Base-by-base conservation (phyloP, 2,888 invertebrate species). In the Nebria salina region DNA sequence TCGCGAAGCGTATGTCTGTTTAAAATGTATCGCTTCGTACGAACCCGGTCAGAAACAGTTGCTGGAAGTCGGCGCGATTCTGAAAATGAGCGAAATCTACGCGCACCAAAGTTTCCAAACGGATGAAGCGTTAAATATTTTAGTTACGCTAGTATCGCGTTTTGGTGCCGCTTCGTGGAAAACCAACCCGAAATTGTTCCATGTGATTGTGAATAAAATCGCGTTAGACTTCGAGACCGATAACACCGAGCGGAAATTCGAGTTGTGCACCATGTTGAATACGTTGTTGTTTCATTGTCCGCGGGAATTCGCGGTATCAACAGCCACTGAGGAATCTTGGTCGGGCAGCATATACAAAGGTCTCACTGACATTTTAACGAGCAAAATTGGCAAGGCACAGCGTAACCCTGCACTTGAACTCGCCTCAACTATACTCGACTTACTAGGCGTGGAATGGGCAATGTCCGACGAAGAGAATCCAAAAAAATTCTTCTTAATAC, bases 141-240 rank as follows among this genome's bases (percentile, higher is more conserved):
- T 96, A 77, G 95, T 95, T 2, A 92, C 93, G 77, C 88, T 97
- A 76, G 95, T 94, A 0, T 93, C 92, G 83, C 91, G 92, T 83
- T 94, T 95, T 87, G 96, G 96, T 0, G 90, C 93, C 0, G 88
- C 90, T 34, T 94, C 95, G 41, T 97, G 96, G 96, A 94, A 94
- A 83, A 92, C 91, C 83, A 93, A 95, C 86, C 93, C 94, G 0
- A 93, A 93, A 86, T 93, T 94, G 0, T 96, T 97, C 88, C 95
- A 96, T 88, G 93, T 94, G 0, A 90, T 97, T 75, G 91, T 97
- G 68, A 95, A 95, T 86, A 95, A 96, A 89, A 94, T 97, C 83
- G 92, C 96, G 0, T 89, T 96, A 73, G 97, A 97, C 87, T 97
- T 97, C 91, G 95, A 96, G 86, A 95, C 95, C 0, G 97, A 97